Conservation (phyloP, 2,113 vertebrate species). For the Aplodontia rufa region DNA sequence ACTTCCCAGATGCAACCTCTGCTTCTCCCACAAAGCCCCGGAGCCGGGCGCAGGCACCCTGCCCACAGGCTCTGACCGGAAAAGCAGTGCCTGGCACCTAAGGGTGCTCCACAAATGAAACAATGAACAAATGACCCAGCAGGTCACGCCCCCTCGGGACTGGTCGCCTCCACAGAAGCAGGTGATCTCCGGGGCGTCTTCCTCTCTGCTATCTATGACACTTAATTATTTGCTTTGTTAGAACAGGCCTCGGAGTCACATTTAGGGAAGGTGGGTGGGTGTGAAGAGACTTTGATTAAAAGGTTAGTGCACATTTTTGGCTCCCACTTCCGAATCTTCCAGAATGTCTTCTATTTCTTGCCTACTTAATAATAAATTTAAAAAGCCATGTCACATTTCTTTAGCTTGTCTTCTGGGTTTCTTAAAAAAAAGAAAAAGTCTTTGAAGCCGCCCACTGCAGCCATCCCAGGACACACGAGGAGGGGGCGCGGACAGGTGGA, state of each 20-base stretch:
- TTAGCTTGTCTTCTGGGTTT: neutral
- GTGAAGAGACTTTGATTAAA: slow-evolving; percentile 15
- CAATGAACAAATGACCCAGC: neutral
- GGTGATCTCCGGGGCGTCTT: neutral
- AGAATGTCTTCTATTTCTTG: slow-evolving; percentile 39
- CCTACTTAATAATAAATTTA: slow-evolving; percentile 53
- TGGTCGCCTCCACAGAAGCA: neutral
- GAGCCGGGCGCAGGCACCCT: neutral
- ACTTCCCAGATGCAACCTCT: neutral
- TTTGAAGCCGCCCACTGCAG: slow-evolving; percentile 56
- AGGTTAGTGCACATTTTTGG: slow-evolving; percentile 66
- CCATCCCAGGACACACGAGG: slow-evolving; percentile 50
- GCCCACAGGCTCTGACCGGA: neutral
- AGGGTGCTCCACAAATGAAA: neutral
- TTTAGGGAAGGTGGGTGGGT: slow-evolving; percentile 46
- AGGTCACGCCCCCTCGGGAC: neutral
- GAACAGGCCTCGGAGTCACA: neutral
- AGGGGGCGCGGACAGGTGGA: slow-evolving; percentile 49
- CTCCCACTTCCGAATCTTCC: slow-evolving; percentile 65
- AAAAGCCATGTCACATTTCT: slow-evolving; percentile 26
- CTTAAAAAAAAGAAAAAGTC: neutral
- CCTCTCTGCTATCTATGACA: neutral
- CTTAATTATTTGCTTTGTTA: neutral
- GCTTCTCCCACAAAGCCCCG: neutral
- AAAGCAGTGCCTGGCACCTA: neutral